Evolutionary conservation across 2,797 vertebrate genomes (phyloP).

Genomic region (Morelia viridis): DNA sequence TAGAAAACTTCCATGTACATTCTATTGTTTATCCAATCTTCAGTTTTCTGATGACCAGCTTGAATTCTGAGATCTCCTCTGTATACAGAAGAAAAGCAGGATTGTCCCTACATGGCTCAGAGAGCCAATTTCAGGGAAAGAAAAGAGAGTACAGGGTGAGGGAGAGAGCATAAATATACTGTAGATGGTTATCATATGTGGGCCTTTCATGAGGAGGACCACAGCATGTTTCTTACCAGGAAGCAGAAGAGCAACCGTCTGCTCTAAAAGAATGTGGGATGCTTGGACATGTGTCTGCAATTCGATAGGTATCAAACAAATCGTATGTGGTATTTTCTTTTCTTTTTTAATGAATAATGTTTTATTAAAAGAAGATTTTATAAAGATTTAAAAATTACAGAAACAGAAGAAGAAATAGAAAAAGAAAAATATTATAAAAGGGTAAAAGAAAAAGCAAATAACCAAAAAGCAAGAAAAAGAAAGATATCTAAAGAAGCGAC

Average conservation of each 20-base stretch:
- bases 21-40: background rate
- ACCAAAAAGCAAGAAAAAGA: background rate
- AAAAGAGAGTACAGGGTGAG: constrained; percentile 1
- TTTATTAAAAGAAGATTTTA: background rate
- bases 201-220: constrained; percentile 11
- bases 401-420: background rate
- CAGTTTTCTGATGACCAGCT: background rate
- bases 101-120: background rate
- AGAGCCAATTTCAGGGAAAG: constrained; percentile 8
- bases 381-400: background rate
- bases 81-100: background rate
- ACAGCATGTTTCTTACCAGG: background rate
- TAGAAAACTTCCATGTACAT: background rate
- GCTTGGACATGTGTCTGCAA: constrained; percentile 18
- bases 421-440: background rate
- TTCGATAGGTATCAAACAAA: background rate
- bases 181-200: constrained; percentile 20
- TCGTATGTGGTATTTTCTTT: constrained; percentile 17
- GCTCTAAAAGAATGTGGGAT: background rate
- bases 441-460: background rate
- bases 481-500: background rate
- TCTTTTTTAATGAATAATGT: background rate
- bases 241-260: background rate
- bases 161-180: background rate
- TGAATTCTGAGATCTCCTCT: background rate